Conservation (phyloP, 2,113 vertebrate species). For the Alligator mississippiensis region DNA sequence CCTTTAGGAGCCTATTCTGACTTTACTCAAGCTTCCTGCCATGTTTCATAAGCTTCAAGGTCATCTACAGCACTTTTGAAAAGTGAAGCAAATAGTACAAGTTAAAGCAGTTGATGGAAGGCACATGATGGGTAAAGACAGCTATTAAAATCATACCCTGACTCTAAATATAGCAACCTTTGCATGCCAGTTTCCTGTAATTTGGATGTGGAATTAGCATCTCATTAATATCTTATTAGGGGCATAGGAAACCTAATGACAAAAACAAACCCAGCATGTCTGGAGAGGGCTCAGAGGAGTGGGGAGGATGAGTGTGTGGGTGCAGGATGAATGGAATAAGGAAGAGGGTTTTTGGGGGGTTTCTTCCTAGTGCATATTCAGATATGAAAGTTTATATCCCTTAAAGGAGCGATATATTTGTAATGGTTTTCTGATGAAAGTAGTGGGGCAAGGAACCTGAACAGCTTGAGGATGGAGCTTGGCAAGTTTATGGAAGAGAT, state of each 20-base stretch:
- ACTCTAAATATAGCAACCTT: slow-evolving; percentile 70
- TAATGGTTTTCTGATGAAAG: too few relatives aligned
- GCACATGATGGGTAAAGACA: slow-evolving; percentile 60
- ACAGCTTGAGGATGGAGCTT: too few relatives aligned
- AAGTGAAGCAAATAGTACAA: not conserved
- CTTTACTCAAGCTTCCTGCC: slow-evolving; percentile 1
- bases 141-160: slow-evolving; percentile 61
- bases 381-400: not conserved
- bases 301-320: too few relatives aligned
- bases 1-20: not conserved
- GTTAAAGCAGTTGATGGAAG: slow-evolving; percentile 51
- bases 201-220: slow-evolving; percentile 75
- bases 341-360: not conserved
- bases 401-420: too few relatives aligned
- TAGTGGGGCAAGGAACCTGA: too few relatives aligned
- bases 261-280: slow-evolving; percentile 69
- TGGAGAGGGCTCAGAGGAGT: slow-evolving; percentile 38
- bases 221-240: slow-evolving; percentile 74
- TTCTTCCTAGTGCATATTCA: slow-evolving; percentile 29
- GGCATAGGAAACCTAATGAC: slow-evolving; percentile 65
- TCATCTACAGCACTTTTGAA: slow-evolving; percentile 37
- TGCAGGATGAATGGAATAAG: slow-evolving; percentile 30
- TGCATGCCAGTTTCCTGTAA: slow-evolving; percentile 67
- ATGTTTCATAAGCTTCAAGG: slow-evolving; percentile 40
- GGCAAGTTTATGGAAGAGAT: too few relatives aligned